A percentile compares a stretch with the other conserved stretches of the same genome.
Conservation (phyloP, 2,797 vertebrate species). For the Notamacropus eugenii region DNA sequence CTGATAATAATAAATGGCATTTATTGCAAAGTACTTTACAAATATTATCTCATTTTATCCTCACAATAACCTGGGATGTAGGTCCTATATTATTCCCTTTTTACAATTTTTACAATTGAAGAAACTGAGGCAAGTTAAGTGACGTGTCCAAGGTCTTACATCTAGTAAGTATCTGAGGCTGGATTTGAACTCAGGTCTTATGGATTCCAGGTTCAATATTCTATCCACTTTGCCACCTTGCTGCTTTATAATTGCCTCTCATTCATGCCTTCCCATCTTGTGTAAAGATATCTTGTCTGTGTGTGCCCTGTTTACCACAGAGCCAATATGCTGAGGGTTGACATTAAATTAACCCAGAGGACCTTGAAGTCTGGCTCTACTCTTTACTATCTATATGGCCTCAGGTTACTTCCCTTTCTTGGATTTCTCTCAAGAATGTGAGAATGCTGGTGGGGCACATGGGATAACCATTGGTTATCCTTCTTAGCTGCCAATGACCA, state of each 20-base stretch:
- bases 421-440: neutral
- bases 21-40: neutral
- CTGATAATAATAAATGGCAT: neutral
- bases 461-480: neutral
- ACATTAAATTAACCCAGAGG: neutral
- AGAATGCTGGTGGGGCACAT: neutral
- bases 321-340: neutral
- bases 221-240: neutral
- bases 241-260: neutral
- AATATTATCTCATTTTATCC: neutral
- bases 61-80: neutral
- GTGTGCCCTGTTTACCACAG: neutral
- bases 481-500: neutral
- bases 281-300: neutral
- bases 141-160: neutral
- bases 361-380: neutral
- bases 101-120: neutral
- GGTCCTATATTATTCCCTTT: neutral
- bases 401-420: neutral
- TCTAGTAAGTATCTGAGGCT: neutral
- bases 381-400: neutral
- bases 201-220: neutral
- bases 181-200: neutral
- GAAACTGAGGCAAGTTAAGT: neutral
- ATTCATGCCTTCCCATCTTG: neutral